These are phyloP conservation scores for Aphis gossypii DNA, from an alignment of 1,140 invertebrate genomes.

Conservation along the genomic window DNA sequence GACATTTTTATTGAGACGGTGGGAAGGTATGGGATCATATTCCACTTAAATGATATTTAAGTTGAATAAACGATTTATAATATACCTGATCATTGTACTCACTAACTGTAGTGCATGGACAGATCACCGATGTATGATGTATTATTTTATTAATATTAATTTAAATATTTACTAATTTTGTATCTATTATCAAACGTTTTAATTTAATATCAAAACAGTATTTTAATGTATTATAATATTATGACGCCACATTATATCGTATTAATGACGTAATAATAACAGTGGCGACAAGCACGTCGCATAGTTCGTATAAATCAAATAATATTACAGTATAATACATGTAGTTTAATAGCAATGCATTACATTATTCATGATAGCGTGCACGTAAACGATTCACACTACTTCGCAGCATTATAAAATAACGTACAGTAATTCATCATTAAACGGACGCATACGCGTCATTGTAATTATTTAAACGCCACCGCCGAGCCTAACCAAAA, in stretches of 20 bases:
- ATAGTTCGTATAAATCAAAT: too few species aligned
- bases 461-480: slow-evolving; percentile 4
- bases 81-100: neutral
- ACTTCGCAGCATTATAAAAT: neutral
- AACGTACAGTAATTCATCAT: neutral
- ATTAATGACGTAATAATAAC: too few species aligned
- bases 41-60: neutral
- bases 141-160: neutral
- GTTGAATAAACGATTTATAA: neutral
- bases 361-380: neutral
- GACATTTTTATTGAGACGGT: too few species aligned
- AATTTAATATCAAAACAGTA: neutral
- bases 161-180: neutral
- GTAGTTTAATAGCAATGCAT: neutral
- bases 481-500: neutral
- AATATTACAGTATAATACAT: too few species aligned
- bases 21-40: too few species aligned
- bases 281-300: too few species aligned
- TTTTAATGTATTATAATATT: neutral
- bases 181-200: neutral
- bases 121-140: neutral
- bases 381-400: neutral
- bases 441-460: neutral
- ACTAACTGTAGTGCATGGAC: neutral
- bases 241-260: neutral